Percentiles rank a stretch among this genome's conserved stretches.
phyloP scores from a whole-genome alignment of 2,113 vertebrate genomes.

The Seriola dumerili region DNA sequence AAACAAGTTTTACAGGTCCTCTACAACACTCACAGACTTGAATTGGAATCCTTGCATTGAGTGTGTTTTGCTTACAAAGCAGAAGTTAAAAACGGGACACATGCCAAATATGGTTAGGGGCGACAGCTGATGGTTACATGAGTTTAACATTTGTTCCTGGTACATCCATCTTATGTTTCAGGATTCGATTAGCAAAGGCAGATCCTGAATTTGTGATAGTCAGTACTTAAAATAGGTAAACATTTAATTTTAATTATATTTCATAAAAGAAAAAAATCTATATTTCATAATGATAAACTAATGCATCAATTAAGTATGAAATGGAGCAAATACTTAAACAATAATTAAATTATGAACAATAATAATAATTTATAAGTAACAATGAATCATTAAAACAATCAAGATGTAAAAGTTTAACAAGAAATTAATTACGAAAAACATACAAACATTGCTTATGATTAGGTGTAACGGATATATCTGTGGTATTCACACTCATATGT shows the following conservation, averaged over 20 bases:
- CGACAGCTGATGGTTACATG: conserved; percentile 49
- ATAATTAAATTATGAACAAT: not conserved
- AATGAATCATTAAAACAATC: too few relatives aligned
- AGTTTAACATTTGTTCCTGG: conserved; percentile 29
- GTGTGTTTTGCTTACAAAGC: conserved; percentile 45
- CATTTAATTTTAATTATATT: not conserved
- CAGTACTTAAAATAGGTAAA: not conserved
- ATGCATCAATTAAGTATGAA: too few relatives aligned
- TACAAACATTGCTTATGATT: conserved; percentile 8
- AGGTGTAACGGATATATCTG: conserved; percentile 50
- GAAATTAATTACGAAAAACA: not conserved
- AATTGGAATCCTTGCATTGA: conserved; percentile 21
- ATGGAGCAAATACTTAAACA: too few relatives aligned
- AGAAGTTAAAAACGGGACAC: conserved; percentile 61
- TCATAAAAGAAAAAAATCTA: too few relatives aligned
- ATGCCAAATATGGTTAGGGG: conserved; percentile 43
- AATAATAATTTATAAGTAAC: not conserved
- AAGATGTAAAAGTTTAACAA: not conserved
- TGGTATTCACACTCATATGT: conserved; percentile 65
- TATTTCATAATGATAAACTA: too few relatives aligned
- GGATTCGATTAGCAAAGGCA: conserved; percentile 33
- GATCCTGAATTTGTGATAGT: conserved; percentile 5
- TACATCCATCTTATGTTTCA: conserved; percentile 44
- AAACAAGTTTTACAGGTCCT: not conserved
- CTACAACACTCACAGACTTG: not conserved